A percentile compares a stretch with the other conserved stretches of the same genome.
Conservation (phyloP, 2,888 invertebrate species). For the Antheraea yamamai region DNA sequence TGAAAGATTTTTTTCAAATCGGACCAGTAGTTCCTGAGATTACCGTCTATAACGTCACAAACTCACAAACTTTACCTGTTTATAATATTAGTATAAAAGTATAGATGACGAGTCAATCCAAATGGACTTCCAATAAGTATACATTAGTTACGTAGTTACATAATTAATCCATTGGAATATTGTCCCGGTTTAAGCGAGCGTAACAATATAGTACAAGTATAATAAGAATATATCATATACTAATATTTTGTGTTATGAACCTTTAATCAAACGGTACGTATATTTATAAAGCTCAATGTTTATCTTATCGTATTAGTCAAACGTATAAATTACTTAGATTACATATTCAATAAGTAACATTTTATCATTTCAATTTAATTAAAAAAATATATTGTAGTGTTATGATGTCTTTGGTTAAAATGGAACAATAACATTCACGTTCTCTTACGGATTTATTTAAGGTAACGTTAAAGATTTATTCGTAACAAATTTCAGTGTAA, state of each 20-base stretch:
- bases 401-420: neutral
- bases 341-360: constrained; percentile 6
- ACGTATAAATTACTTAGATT: neutral
- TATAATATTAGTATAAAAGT: no score
- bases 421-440: neutral
- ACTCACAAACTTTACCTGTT: no score
- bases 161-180: neutral
- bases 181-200: neutral
- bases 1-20: no score
- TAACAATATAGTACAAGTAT: neutral
- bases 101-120: no score
- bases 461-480: neutral
- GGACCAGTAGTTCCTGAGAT: no score
- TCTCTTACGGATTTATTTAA: neutral
- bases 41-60: no score
- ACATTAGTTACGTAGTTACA: neutral
- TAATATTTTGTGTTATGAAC: neutral
- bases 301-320: neutral
- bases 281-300: neutral
- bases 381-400: neutral
- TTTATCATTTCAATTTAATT: neutral
- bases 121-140: no score
- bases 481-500: neutral
- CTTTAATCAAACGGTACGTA: neutral
- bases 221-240: neutral